phyloP scores from a whole-genome alignment of 2,888 invertebrate genomes.

The Polydrusus cervinus region DNA sequence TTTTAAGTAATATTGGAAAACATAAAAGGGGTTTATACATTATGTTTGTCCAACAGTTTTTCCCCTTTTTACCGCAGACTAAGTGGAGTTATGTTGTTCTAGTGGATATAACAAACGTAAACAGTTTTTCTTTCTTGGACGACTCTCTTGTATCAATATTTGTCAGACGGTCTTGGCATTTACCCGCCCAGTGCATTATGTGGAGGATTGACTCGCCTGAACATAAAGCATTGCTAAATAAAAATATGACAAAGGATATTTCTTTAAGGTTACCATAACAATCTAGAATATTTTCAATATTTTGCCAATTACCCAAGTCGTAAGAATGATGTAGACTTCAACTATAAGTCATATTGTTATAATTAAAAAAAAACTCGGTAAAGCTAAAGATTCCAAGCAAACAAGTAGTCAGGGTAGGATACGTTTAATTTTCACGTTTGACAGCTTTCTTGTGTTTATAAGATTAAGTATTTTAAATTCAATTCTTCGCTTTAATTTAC shows the following conservation, averaged over 20 bases:
- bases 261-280: background rate
- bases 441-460: no score
- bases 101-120: conserved; percentile 46
- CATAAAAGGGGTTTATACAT: background rate
- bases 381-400: no score
- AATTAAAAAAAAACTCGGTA: no score
- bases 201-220: conserved; percentile 26
- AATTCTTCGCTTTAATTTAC: no score
- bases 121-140: conserved; percentile 37
- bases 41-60: conserved; percentile 25
- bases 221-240: background rate
- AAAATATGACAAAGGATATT: background rate
- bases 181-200: conserved; percentile 37
- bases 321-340: no score
- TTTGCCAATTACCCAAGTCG: no score
- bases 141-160: conserved; percentile 41
- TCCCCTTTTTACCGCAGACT: conserved; percentile 27
- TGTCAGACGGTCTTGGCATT: conserved; percentile 32
- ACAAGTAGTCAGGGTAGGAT: no score
- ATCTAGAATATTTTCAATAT: no score
- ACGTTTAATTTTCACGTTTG: no score
- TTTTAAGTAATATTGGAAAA: background rate
- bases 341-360: no score
- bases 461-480: no score
- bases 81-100: conserved; percentile 45